Conservation (phyloP, 2,113 vertebrate species). For the Microcebus griseorufus region DNA sequence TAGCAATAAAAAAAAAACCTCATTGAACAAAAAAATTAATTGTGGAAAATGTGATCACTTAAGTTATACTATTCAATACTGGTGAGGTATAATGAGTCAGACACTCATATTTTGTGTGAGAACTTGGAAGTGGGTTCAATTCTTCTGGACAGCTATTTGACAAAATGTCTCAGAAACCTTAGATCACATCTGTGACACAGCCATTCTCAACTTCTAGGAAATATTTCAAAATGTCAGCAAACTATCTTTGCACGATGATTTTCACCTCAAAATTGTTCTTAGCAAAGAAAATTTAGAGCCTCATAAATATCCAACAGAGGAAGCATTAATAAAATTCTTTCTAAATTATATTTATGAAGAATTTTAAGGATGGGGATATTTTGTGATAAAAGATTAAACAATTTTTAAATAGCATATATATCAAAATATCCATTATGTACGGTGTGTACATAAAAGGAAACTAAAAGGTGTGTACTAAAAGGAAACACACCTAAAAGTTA, state of each 20-base stretch:
- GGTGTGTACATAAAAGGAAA: neutral
- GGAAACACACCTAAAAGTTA: neutral
- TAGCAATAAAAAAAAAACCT: neutral
- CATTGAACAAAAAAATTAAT: neutral
- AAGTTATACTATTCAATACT: neutral
- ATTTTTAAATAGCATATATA: neutral
- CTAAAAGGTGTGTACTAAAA: too few relatives aligned
- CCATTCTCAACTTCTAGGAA: conserved; percentile 27
- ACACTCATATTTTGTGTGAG: neutral
- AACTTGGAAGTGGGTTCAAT: neutral
- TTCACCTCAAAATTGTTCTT: neutral
- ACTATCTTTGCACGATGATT: neutral
- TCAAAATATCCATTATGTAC: conserved; percentile 2
- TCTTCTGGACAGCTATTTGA: conserved; percentile 2
- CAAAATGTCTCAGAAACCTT: conserved; percentile 44
- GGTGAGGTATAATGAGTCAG: neutral
- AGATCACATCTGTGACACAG: neutral
- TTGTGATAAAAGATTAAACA: conserved; percentile 2
- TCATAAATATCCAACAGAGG: neutral
- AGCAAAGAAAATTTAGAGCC: conserved; percentile 3
- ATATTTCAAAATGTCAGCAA: neutral
- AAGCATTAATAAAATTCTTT: neutral
- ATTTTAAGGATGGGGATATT: neutral
- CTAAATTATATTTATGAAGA: neutral
- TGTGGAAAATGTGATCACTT: neutral